phyloP scores from a whole-genome alignment of 2,797 vertebrate species.

The Chloroceryle inda region DNA sequence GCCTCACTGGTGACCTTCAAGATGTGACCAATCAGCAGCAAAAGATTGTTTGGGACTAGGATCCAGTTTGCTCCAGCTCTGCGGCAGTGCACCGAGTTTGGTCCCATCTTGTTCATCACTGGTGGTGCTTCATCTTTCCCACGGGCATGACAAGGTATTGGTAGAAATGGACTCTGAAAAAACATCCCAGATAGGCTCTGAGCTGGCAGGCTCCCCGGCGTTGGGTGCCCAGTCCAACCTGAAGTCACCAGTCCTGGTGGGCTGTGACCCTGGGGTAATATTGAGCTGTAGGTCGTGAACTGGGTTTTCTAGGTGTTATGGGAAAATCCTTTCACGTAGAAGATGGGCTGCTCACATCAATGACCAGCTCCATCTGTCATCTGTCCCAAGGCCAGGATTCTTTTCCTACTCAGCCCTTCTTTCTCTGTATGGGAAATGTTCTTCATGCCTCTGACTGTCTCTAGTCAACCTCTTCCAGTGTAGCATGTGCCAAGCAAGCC shows the following conservation, averaged over 20 bases:
- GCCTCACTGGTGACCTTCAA: background rate
- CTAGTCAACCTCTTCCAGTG: background rate
- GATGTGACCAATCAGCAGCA: background rate
- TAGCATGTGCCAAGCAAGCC: background rate
- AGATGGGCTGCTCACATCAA: background rate
- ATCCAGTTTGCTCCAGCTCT: background rate
- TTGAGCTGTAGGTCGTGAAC: background rate
- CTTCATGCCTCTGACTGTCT: background rate
- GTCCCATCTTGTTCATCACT: rapidly evolving
- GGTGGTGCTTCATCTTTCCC: background rate
- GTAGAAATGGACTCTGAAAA: background rate
- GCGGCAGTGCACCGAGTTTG: rapidly evolving
- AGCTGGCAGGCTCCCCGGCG: rapidly evolving
- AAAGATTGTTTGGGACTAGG: background rate
- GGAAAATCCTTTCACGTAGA: background rate
- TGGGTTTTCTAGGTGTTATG: rapidly evolving
- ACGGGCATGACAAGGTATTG: background rate
- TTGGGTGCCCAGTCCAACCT: background rate
- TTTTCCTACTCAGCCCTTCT: background rate
- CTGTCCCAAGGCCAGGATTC: background rate
- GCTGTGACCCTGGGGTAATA: background rate
- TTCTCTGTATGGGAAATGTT: background rate
- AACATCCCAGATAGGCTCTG: background rate
- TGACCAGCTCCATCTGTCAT: background rate
- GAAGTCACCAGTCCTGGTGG: background rate